Percentiles rank a stretch among this genome's conserved stretches.
Conservation (phyloP, 2,797 vertebrate species). For the Acanthornis magna region DNA sequence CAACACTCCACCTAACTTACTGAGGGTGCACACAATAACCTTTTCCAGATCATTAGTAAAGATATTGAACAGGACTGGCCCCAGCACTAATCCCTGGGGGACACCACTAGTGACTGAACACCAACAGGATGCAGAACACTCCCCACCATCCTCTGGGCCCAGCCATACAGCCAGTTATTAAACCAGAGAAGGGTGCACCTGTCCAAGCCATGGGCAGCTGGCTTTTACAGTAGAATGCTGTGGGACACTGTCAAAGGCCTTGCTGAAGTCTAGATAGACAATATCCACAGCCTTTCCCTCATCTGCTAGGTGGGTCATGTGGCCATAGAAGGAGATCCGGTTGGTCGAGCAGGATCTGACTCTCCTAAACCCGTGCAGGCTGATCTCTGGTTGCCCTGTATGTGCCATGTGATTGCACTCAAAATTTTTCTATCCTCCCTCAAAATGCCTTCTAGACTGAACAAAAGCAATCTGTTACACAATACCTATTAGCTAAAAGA, state of each 20-base stretch:
- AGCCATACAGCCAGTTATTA: background rate
- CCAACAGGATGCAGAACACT: background rate
- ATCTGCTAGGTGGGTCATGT: background rate
- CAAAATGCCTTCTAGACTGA: background rate
- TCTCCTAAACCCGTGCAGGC: background rate
- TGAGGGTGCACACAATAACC: background rate
- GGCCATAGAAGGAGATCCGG: background rate
- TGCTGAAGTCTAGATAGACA: background rate
- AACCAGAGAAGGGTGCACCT: background rate
- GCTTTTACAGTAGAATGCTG: background rate
- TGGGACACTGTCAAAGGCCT: background rate
- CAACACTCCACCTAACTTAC: background rate
- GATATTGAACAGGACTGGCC: background rate
- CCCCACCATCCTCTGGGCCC: background rate
- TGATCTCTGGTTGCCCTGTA: background rate
- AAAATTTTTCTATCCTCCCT: background rate
- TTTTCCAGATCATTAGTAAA: background rate
- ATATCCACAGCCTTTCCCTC: background rate
- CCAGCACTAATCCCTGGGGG: background rate
- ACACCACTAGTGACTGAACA: background rate
- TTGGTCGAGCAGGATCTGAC: background rate
- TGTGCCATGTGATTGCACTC: background rate
- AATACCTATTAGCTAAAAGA: background rate
- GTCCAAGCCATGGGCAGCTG: fast-evolving
- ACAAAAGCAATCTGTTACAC: background rate